Evolutionary conservation across 2,888 invertebrate species (phyloP).

Genomic region (Cephus pygmeus): DNA sequence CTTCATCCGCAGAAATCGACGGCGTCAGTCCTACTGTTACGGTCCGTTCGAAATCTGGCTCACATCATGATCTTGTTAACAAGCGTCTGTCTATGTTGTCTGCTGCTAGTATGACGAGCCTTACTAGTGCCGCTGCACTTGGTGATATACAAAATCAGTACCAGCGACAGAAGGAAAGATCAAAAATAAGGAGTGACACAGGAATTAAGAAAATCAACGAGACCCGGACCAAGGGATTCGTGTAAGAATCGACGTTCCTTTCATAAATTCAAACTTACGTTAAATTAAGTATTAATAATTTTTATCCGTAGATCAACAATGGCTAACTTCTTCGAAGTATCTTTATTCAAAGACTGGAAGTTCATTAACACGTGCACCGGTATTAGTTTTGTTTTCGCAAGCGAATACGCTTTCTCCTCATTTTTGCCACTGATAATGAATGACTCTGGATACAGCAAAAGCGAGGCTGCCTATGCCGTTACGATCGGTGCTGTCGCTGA

Average conservation of each 20-base stretch:
- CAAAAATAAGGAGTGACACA: constrained; percentile 12
- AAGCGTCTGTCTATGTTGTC: constrained; percentile 47
- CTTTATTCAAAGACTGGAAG: constrained; percentile 52
- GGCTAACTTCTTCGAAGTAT: constrained; percentile 53
- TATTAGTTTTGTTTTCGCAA: constrained; percentile 75
- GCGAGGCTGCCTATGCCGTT: constrained; percentile 75
- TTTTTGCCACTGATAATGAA: constrained; percentile 75
- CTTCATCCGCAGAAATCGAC: constrained; percentile 45
- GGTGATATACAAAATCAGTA: constrained; percentile 29
- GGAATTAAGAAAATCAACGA: constrained; percentile 21
- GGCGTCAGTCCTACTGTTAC: not conserved
- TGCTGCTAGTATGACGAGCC: constrained; percentile 56
- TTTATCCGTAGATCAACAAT: constrained; percentile 33
- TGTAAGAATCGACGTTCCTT: constrained; percentile 17
- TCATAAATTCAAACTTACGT: not conserved
- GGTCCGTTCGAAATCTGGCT: constrained; percentile 34
- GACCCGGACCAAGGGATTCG: constrained; percentile 19
- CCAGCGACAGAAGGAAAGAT: not conserved
- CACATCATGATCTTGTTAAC: constrained; percentile 38
- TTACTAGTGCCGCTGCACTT: constrained; percentile 33
- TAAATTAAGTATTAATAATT: not conserved
- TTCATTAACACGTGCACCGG: constrained; percentile 77
- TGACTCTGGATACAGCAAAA: constrained; percentile 70
- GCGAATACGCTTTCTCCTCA: constrained; percentile 78
- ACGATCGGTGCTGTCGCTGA: constrained; percentile 79